Conservation (phyloP, 2,888 invertebrate species). For the Apodemia duryi region DNA sequence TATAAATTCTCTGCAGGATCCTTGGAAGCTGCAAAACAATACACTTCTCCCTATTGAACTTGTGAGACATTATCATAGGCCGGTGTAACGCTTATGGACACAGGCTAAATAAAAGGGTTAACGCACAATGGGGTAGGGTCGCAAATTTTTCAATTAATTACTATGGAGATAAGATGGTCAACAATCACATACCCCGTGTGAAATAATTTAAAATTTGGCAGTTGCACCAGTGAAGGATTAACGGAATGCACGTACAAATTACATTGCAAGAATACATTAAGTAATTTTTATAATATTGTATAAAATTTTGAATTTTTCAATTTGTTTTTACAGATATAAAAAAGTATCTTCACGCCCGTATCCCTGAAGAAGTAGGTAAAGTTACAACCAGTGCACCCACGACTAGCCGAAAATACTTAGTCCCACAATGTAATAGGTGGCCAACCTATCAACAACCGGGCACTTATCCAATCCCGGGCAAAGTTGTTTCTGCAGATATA, state of each 20-base stretch:
- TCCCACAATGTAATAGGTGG: too few relatives aligned
- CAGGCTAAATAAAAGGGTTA: constrained; percentile 60
- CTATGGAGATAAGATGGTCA: constrained; percentile 65
- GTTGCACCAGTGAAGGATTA: constrained; percentile 9
- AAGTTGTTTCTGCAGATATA: too few relatives aligned
- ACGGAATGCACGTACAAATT: background rate
- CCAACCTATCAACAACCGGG: too few relatives aligned
- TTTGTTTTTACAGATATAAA: too few relatives aligned
- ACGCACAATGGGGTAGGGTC: constrained; percentile 48
- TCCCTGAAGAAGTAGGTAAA: too few relatives aligned
- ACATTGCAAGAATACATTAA: background rate
- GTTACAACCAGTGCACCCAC: too few relatives aligned
- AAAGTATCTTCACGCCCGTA: too few relatives aligned
- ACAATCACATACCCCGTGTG: constrained; percentile 61
- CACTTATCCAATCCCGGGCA: too few relatives aligned
- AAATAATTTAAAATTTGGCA: constrained; percentile 36
- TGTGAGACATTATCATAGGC: constrained; percentile 66
- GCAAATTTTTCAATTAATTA: constrained; percentile 67
- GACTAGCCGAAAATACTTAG: too few relatives aligned
- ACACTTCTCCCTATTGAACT: constrained; percentile 58
- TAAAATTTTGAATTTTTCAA: background rate
- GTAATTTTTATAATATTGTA: background rate
- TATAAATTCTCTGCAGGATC: constrained; percentile 72
- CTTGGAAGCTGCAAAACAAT: constrained; percentile 75
- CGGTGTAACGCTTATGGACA: constrained; percentile 60